A percentile compares a stretch with the other conserved stretches of the same genome.
Evolutionary conservation across 2,113 vertebrate genomes (phyloP).

Genomic region (Xiphophorus hellerii): DNA sequence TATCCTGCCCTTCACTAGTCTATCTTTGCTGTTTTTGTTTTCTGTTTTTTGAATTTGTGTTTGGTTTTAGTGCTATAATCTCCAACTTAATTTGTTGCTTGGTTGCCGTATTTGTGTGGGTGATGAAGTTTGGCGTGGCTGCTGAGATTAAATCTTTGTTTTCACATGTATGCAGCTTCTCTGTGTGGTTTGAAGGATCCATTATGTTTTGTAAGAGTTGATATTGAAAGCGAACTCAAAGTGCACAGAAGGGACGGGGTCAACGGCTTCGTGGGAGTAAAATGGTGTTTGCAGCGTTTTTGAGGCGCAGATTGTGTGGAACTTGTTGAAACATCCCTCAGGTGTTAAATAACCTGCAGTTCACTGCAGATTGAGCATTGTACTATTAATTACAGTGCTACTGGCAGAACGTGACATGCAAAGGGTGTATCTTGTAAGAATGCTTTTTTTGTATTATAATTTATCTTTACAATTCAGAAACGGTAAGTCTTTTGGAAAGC

Average conservation of each 20-base stretch:
- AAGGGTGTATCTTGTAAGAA: background rate
- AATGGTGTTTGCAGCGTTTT: slow-evolving; percentile 4
- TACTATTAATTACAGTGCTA: slow-evolving; percentile 11
- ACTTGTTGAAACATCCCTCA: slow-evolving; percentile 33
- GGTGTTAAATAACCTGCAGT: slow-evolving; percentile 13
- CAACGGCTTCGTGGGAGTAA: slow-evolving; percentile 19
- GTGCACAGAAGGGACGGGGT: slow-evolving; percentile 18
- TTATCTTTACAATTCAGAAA: slow-evolving; percentile 1
- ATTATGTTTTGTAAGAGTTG: slow-evolving; percentile 25
- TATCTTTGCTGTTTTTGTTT: background rate
- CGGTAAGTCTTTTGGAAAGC: background rate
- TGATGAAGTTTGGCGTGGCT: background rate
- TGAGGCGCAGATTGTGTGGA: slow-evolving; percentile 8
- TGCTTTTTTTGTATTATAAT: background rate
- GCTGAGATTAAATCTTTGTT: background rate
- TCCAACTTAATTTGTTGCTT: background rate
- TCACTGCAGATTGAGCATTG: background rate
- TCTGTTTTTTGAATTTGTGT: background rate
- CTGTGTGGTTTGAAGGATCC: slow-evolving; percentile 14
- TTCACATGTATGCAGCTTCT: background rate
- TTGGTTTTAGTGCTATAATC: background rate
- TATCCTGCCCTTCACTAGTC: background rate
- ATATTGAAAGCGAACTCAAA: slow-evolving; percentile 16
- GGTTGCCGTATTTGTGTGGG: background rate
- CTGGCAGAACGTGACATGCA: background rate